These are phyloP conservation scores for Melanogrammus aeglefinus DNA, from an alignment of 2,797 vertebrate genomes.

Conservation along the genomic window DNA sequence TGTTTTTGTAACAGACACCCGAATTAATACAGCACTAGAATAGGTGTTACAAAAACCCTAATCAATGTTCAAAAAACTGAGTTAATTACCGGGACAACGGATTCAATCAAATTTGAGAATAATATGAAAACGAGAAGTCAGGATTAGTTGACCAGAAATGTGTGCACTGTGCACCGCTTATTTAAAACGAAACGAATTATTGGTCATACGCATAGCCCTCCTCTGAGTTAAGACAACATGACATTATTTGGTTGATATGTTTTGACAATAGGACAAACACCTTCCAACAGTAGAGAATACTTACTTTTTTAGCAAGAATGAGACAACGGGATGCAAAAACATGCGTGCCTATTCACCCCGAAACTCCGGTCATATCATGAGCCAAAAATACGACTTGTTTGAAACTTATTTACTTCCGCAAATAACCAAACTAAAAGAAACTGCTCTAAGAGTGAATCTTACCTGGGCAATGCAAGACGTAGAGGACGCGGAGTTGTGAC, in stretches of 20 bases:
- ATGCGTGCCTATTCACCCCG: not conserved
- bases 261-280: not conserved
- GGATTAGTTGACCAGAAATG: not conserved
- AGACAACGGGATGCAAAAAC: not conserved
- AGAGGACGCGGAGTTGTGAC: conserved; percentile 40
- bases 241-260: not conserved
- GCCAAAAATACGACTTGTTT: not conserved
- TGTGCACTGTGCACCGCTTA: not conserved
- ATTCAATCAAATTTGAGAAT: not conserved
- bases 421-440: not conserved
- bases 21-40: not conserved
- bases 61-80: not conserved
- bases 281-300: not conserved
- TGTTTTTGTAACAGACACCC: not conserved
- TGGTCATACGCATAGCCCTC: not conserved
- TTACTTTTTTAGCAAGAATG: not conserved
- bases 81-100: not conserved
- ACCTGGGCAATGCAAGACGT: conserved; percentile 44
- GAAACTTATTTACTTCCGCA: conserved; percentile 1
- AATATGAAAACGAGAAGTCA: not conserved
- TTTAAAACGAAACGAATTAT: not conserved
- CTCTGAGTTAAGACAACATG: not conserved
- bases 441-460: conserved; percentile 30
- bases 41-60: not conserved
- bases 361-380: not conserved